Evolutionary conservation across 2,113 vertebrate genomes (phyloP).

Genomic region (Seriola rivoliana): DNA sequence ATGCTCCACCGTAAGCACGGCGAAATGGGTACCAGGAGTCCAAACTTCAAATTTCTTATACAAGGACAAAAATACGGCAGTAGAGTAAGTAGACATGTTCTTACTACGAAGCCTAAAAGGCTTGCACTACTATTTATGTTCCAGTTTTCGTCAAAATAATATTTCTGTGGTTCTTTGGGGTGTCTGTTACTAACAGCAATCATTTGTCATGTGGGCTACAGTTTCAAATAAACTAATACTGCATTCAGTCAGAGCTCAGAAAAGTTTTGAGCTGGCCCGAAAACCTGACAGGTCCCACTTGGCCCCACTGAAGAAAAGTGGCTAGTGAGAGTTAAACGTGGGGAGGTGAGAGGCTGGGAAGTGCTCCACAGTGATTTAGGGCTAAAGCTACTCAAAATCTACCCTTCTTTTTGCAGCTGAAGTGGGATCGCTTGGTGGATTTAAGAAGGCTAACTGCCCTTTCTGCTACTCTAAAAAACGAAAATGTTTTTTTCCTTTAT

Average conservation of each 20-base stretch:
- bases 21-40: slow-evolving; percentile 23
- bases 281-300: slow-evolving; percentile 38
- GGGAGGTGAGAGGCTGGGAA: slow-evolving; percentile 62
- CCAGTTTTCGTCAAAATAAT: slow-evolving; percentile 13
- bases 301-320: slow-evolving; percentile 41
- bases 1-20: slow-evolving; percentile 1
- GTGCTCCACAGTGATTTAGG: slow-evolving; percentile 60
- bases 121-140: slow-evolving; percentile 26
- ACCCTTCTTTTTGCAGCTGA: slow-evolving; percentile 47
- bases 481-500: slow-evolving; percentile 14
- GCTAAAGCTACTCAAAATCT: slow-evolving; percentile 58
- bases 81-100: background rate
- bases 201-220: slow-evolving; percentile 21
- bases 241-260: slow-evolving; percentile 28
- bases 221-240: slow-evolving; percentile 48
- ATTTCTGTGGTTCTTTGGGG: slow-evolving; percentile 24
- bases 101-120: background rate
- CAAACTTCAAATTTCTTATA: slow-evolving; percentile 31
- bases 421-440: slow-evolving; percentile 47
- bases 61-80: slow-evolving; percentile 15
- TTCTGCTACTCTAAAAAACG: slow-evolving; percentile 28
- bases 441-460: slow-evolving; percentile 42
- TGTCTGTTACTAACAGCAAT: background rate
- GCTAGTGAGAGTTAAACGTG: slow-evolving; percentile 40
- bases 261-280: slow-evolving; percentile 23